Evolutionary conservation across 1,140 invertebrate species (phyloP).

Genomic region (Physella acuta): DNA sequence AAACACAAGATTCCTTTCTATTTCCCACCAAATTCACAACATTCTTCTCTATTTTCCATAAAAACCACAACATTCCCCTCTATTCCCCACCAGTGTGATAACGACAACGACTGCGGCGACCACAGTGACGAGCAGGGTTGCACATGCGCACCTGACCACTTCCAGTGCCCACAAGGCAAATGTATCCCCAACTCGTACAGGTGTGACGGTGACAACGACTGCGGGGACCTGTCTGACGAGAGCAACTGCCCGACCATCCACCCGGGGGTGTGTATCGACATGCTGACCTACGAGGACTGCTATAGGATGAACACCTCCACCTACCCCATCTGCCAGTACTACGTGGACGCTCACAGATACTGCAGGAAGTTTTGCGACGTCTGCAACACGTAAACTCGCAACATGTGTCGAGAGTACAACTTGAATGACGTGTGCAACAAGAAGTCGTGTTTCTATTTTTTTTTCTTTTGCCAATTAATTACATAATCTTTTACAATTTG

Average conservation of each 20-base stretch:
- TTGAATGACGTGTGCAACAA: too few species aligned
- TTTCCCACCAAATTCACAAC: too few species aligned
- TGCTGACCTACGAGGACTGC: constrained; percentile 5
- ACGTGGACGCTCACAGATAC: not conserved
- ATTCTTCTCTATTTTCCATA: too few species aligned
- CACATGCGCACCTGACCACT: not conserved
- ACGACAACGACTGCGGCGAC: constrained; percentile 30
- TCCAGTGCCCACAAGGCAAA: not conserved
- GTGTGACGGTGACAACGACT: constrained; percentile 13
- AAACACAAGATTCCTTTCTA: too few species aligned
- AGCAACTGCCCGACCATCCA: not conserved
- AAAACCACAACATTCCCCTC: too few species aligned
- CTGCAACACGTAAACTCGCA: not conserved
- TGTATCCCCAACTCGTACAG: constrained; percentile 2
- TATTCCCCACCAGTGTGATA: constrained; percentile 59
- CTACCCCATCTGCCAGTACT: constrained; percentile 4
- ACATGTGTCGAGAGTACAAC: too few species aligned
- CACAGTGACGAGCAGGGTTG: constrained; percentile 67
- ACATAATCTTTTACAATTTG: too few species aligned
- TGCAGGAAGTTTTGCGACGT: constrained; percentile 11
- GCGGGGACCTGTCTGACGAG: constrained; percentile 13
- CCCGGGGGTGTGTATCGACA: not conserved
- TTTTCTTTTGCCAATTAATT: too few species aligned
- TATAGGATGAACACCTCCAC: constrained; percentile 13
- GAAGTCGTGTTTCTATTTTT: too few species aligned